Evolutionary conservation across 1,140 invertebrate species (phyloP), one percentile per base, ranked within the genome.

Genomic region (Chrysoperla carnea): DNA sequence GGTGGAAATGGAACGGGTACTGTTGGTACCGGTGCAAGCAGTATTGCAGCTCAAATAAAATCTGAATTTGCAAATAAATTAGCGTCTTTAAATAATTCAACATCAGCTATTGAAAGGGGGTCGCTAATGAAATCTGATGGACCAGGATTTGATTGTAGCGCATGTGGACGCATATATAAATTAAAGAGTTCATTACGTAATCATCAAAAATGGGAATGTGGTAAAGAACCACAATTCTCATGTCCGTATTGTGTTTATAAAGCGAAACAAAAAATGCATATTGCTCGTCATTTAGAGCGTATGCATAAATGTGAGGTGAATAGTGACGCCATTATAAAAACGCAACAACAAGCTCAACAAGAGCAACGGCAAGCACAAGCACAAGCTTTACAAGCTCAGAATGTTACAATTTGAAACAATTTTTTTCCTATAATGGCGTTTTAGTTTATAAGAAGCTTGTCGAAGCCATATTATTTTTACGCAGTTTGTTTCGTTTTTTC

Each of bases 181-280:
- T 67, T 86, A 37, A 85, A 85, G 61, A 84, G 81, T 45, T 85
- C 81, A 51, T 64, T 87, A 54, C 68, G 82, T 15, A 87, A 85
- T 56, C 82, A 86, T 57, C 81, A 85, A 63, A 85, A 86, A 58
- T 87, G 82, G 82, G 83, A 87, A 58, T 87, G 83, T 59, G 81
- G 80, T 48, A 84, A 83, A 60, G 81, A 84, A 59, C 81, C 81
- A 1, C 80, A 84, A 57, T 85, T 84, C 56, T 77, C 80, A 51
- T 85, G 82, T 60, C 78, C 78, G 6, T 81, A 81, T 60, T 85
- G 82, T 59, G 76, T 82, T 33, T 84, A 85, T 59, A 69, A 78
- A 45, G 81, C 81, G 48, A 85, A 84, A 55, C 81, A 84, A 56
- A 84, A 84, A 66, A 83, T 83, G 78, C 81, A 85, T 62, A 84